Evolutionary conservation across 2,113 vertebrate genomes (phyloP), one percentile per base, ranked within the genome.

Genomic region (Oryzias javanicus): DNA sequence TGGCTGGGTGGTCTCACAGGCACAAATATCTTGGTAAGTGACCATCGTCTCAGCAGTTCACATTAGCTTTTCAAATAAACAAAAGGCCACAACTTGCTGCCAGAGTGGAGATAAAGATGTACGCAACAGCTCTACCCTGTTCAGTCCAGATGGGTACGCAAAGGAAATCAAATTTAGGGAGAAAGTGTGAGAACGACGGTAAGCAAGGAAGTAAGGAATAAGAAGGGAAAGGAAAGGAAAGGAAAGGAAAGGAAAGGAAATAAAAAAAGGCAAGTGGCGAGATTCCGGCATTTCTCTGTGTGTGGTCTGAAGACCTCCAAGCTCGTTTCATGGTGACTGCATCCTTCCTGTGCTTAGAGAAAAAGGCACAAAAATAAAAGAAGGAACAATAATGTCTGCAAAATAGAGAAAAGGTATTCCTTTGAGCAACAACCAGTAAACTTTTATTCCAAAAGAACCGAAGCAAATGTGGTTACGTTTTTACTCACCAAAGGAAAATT

Each of bases 231-330:
- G 35, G 10, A 35, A 12, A 35, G 35, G 49, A 40, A 17, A 55
- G 25, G 53, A 22, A 50, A 52, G 46, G 42, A 70, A 41, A 13
- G 42, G 49, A 55, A 46, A 76, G 67, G 69, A 54, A 68, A 76
- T 66, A 70, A 76, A 66, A 76, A 70, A 61, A 56, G 70, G 42
- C 78, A 76, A 79, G 75, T 47, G 57, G 54, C n/a, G 70, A 63
- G 74, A 78, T 70, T 60, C 44, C 67, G 42, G 58, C 52, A 55
- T 69, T 65, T 56, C 89, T 82, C 78, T 70, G 80, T 92, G 91
- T 92, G 92, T 93, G 92, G 90, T 92, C 90, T 67, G 49, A 74
- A 77, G 88, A 91, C 90, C 89, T 89, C 89, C 86, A 85, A 76
- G 83, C 74, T 86, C 74, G 83, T 89, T 89, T 80, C 70, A 67